phyloP scores from a whole-genome alignment of 30 jellyfish, hydroid and myxozoan species.

The Aurelia aurita complex sp. Pacific region DNA sequence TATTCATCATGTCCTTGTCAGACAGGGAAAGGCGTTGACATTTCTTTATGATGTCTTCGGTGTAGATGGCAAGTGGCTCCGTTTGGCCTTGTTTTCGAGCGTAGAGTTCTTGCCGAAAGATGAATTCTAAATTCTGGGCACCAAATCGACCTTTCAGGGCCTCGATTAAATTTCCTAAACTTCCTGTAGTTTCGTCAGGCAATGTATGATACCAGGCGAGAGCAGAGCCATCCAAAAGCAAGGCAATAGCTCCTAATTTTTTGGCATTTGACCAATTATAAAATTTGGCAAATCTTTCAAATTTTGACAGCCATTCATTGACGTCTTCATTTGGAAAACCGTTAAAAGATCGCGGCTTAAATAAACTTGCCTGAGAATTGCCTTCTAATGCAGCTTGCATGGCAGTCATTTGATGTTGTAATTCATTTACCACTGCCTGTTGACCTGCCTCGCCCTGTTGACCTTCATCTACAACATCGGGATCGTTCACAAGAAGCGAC shows the following conservation, averaged over 20 bases:
- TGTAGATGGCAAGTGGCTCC: too few relatives aligned
- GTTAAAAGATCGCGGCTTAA: constrained; percentile 21
- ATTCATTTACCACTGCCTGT: constrained; percentile 9
- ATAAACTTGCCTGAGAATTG: constrained; percentile 22
- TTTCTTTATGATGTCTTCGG: too few relatives aligned
- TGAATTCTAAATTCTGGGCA: constrained; percentile 29
- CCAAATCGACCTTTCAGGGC: constrained; percentile 33
- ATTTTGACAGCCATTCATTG: constrained; percentile 21
- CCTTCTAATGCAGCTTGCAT: constrained; percentile 37
- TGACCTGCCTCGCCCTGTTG: too few relatives aligned
- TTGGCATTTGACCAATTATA: constrained; percentile 4
- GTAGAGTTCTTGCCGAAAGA: constrained; percentile 4
- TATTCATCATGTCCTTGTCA: too few relatives aligned
- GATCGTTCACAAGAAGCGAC: too few relatives aligned
- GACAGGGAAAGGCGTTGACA: too few relatives aligned
- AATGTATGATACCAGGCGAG: constrained; percentile 1
- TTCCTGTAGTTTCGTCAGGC: neutral
- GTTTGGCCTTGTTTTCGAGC: too few relatives aligned
- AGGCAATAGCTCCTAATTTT: neutral
- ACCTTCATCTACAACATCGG: too few relatives aligned
- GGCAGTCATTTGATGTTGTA: constrained; percentile 45
- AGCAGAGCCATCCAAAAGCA: constrained; percentile 1
- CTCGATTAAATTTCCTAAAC: neutral
- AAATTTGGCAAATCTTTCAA: constrained; percentile 27
- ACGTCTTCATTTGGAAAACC: constrained; percentile 21